These are phyloP conservation scores for Myiozetetes cayanensis DNA, from an alignment of 2,113 vertebrate species.

Conservation along the genomic window DNA sequence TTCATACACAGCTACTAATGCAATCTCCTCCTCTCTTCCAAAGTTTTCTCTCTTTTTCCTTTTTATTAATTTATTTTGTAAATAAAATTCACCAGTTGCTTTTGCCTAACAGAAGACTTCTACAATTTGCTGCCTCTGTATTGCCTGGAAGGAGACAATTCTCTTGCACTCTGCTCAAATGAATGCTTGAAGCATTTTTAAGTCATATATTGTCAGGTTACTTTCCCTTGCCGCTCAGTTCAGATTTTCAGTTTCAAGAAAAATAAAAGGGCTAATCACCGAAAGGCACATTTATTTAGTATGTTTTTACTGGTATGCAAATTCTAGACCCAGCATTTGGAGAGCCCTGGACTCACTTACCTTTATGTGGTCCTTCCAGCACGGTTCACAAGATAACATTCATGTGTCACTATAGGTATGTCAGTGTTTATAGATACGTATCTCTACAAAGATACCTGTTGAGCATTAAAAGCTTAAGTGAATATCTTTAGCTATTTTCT, in stretches of 20 bases:
- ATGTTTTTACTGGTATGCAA: background rate
- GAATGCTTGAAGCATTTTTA: background rate
- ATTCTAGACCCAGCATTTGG: background rate
- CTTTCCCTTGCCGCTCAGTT: background rate
- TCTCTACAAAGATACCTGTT: background rate
- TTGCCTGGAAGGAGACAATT: background rate
- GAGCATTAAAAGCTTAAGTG: background rate
- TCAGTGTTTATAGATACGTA: background rate
- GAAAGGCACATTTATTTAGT: background rate
- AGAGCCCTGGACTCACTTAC: background rate
- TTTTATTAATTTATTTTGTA: background rate
- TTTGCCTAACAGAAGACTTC: conserved; percentile 39
- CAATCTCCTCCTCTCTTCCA: background rate
- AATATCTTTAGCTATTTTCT: background rate
- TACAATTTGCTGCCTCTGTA: conserved; percentile 64
- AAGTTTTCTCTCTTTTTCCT: background rate
- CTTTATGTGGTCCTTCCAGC: background rate
- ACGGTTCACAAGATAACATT: background rate
- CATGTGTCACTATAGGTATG: background rate
- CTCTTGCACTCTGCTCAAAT: background rate
- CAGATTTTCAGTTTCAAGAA: background rate
- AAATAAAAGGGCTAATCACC: background rate
- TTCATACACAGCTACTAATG: background rate
- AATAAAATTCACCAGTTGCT: background rate
- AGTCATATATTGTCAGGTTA: background rate